Conservation (phyloP, 2,888 invertebrate species). For the Gryllus longicercus region DNA sequence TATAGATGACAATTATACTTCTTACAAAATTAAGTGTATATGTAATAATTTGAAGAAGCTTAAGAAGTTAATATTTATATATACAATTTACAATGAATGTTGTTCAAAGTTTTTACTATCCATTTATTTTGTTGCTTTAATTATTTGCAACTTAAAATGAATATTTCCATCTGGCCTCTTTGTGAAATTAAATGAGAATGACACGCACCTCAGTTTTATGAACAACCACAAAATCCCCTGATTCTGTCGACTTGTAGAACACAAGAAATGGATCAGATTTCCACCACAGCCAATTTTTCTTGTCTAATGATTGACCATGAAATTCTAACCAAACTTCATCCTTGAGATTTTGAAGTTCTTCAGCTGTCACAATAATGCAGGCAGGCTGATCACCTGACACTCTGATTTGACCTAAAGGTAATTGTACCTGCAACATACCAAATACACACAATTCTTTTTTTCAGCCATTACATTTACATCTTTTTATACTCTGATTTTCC, state of each 20-base stretch:
- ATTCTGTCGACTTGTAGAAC: slow-evolving; percentile 48
- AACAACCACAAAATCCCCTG: slow-evolving; percentile 48
- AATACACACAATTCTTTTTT: too few relatives aligned
- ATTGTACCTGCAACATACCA: neutral
- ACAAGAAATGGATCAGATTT: slow-evolving; percentile 46
- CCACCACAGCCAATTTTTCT: slow-evolving; percentile 45
- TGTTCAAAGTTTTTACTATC: too few relatives aligned
- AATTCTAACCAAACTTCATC: slow-evolving; percentile 45
- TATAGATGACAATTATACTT: too few relatives aligned
- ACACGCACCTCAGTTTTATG: slow-evolving; percentile 53
- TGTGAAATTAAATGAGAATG: neutral
- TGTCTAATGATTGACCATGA: slow-evolving; percentile 44
- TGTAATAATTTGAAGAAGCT: too few relatives aligned
- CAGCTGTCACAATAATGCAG: slow-evolving; percentile 43
- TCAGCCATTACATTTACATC: too few relatives aligned
- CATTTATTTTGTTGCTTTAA: too few relatives aligned
- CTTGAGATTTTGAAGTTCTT: slow-evolving; percentile 45
- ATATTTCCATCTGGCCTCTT: too few relatives aligned
- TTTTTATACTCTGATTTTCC: too few relatives aligned
- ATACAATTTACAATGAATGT: too few relatives aligned
- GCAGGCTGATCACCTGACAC: slow-evolving; percentile 33
- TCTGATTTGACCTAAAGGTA: neutral
- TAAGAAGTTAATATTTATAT: too few relatives aligned
- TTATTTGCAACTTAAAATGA: too few relatives aligned
- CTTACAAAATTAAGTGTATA: too few relatives aligned